Percentiles rank a stretch among this genome's conserved stretches.
Conservation (phyloP, 1,140 invertebrate species). For the Calycopis cecrops region DNA sequence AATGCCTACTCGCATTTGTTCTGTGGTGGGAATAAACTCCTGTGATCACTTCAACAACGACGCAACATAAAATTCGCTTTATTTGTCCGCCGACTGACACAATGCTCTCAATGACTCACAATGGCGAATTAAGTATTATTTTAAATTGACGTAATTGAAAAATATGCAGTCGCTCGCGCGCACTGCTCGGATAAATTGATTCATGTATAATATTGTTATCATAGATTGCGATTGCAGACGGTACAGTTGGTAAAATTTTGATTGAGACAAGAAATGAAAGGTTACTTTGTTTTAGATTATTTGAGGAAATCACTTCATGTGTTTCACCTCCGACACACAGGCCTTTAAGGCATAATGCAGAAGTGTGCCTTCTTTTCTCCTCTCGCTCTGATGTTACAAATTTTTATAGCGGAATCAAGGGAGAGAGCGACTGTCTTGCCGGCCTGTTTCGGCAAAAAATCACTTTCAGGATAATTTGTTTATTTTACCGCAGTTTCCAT, state of each 20-base stretch:
- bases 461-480: too few relatives aligned
- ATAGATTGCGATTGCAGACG: constrained; percentile 19
- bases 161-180: constrained; percentile 69
- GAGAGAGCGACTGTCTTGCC: too few relatives aligned
- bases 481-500: too few relatives aligned
- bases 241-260: constrained; percentile 7
- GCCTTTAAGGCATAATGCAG: too few relatives aligned
- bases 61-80: constrained; percentile 39
- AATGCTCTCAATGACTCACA: constrained; percentile 69
- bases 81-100: constrained; percentile 51
- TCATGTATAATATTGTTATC: constrained; percentile 65
- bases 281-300: too few relatives aligned
- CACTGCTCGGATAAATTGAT: constrained; percentile 68
- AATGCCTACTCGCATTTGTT: constrained; percentile 2
- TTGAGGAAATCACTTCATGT: too few relatives aligned
- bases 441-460: too few relatives aligned
- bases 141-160: constrained; percentile 75
- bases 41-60: constrained; percentile 3
- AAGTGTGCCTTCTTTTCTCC: too few relatives aligned
- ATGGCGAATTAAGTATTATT: constrained; percentile 74
- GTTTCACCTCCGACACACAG: too few relatives aligned
- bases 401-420: too few relatives aligned
- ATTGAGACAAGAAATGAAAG: too few relatives aligned
- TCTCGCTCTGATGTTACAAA: too few relatives aligned
- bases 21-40: constrained; percentile 6